Conservation (phyloP, 2,113 vertebrate genomes). For the Psilopsiagon aymara region DNA sequence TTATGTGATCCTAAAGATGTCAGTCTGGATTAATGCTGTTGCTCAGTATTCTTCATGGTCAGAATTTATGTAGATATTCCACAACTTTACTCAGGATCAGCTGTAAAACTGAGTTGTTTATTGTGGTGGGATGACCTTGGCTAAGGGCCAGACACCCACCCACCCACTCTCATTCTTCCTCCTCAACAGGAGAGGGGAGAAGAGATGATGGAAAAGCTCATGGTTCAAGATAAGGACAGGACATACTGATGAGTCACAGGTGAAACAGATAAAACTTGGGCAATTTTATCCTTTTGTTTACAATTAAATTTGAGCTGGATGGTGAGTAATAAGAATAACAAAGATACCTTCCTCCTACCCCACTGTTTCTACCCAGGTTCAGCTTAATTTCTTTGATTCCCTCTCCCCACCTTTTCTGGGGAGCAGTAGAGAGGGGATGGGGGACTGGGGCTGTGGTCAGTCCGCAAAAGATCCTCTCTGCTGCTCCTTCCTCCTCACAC, state of each 20-base stretch:
- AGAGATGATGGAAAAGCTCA: not conserved
- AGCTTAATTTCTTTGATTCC: not conserved
- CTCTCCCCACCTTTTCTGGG: not conserved
- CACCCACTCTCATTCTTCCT: not conserved
- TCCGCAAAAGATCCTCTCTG: not conserved
- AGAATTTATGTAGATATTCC: not conserved
- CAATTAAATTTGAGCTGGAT: not conserved
- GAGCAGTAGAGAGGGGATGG: rapidly evolving
- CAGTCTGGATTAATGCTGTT: not conserved
- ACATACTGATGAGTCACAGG: not conserved
- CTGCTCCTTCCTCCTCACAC: rapidly evolving
- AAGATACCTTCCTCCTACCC: not conserved
- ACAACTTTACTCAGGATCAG: not conserved
- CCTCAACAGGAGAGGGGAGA: not conserved
- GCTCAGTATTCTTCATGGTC: not conserved
- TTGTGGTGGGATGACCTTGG: not conserved
- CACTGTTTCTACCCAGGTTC: not conserved
- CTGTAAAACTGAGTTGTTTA: not conserved
- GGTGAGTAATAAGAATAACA: not conserved
- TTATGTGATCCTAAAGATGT: not conserved
- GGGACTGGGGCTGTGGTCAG: rapidly evolving
- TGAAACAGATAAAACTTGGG: not conserved
- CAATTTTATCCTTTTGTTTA: not conserved
- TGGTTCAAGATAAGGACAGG: not conserved
- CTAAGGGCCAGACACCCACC: not conserved